Percentiles rank a stretch among this genome's conserved stretches.
These are phyloP conservation scores for Mirounga angustirostris DNA, from an alignment of 2,113 vertebrate genomes.

Conservation along the genomic window DNA sequence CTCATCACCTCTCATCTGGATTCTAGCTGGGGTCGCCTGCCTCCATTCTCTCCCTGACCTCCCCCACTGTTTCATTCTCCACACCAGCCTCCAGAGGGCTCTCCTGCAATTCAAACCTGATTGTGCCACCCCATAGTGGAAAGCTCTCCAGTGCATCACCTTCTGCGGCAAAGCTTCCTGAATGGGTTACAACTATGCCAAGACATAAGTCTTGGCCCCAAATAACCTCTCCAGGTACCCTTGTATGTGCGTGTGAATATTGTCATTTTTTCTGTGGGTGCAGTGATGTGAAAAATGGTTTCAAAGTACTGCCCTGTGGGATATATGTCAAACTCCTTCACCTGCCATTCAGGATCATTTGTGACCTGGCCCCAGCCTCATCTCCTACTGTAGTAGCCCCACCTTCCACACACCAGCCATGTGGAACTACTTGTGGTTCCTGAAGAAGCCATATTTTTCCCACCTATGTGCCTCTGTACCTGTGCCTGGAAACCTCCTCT, in stretches of 20 bases:
- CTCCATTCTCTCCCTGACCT: background rate
- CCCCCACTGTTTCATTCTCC: background rate
- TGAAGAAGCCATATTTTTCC: background rate
- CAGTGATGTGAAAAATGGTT: background rate
- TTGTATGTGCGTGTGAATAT: background rate
- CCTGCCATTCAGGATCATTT: accelerated
- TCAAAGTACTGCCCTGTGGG: background rate
- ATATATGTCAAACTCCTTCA: background rate
- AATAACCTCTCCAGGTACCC: background rate
- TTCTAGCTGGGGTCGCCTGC: background rate
- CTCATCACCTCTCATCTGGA: background rate
- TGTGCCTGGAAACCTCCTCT: background rate
- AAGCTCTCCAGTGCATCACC: background rate
- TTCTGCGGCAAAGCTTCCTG: background rate
- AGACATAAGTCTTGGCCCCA: accelerated
- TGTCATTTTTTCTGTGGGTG: background rate
- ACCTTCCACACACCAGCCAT: background rate
- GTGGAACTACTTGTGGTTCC: background rate
- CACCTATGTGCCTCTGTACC: background rate
- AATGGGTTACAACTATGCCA: background rate
- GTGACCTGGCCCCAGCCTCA: background rate
- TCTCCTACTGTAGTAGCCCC: background rate
- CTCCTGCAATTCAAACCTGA: background rate
- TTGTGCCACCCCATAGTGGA: background rate
- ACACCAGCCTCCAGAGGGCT: background rate